Base-by-base conservation (phyloP, 1,140 invertebrate species). In the Idris sp. region DNA sequence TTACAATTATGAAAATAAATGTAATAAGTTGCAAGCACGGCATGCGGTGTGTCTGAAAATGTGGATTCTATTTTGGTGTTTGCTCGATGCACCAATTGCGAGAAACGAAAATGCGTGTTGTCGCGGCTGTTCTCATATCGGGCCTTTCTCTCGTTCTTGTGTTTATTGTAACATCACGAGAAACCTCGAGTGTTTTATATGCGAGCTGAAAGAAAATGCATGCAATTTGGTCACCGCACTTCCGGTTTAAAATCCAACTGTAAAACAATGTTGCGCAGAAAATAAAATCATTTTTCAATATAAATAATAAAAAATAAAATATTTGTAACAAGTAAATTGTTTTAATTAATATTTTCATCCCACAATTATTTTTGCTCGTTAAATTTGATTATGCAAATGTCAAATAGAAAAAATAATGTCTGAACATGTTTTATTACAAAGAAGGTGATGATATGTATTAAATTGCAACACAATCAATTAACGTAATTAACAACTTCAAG, bases 371-470 rank as follows among this genome's bases (percentile, higher is more conserved):
- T 22, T n/a, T n/a, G n/a, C n/a, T n/a, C n/a, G n/a, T n/a, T n/a
- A n/a, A n/a, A n/a, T n/a, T n/a, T n/a, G n/a, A n/a, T n/a, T n/a
- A n/a, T n/a, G n/a, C n/a, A n/a, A n/a, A n/a, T n/a, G n/a, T n/a
- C n/a, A n/a, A n/a, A n/a, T n/a, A n/a, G n/a, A n/a, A n/a, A n/a
- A n/a, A n/a, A n/a, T n/a, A n/a, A n/a, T n/a, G n/a, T n/a, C n/a
- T n/a, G n/a, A n/a, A n/a, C n/a, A n/a, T n/a, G n/a, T n/a, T n/a
- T n/a, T n/a, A n/a, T n/a, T n/a, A n/a, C n/a, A n/a, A n/a, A n/a
- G 9, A n/a, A 71, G 56, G 48, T 48, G 67, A 71, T 71, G 67
- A 71, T 69, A 61, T 46, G 36, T 69, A 59, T 69, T 56, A 40
- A 22, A 59, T 31, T 38, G 30, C 48, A 26, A 61, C 67, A 38